Conservation (phyloP, 2,113 vertebrate species). For the Nothoprocta pentlandii region DNA sequence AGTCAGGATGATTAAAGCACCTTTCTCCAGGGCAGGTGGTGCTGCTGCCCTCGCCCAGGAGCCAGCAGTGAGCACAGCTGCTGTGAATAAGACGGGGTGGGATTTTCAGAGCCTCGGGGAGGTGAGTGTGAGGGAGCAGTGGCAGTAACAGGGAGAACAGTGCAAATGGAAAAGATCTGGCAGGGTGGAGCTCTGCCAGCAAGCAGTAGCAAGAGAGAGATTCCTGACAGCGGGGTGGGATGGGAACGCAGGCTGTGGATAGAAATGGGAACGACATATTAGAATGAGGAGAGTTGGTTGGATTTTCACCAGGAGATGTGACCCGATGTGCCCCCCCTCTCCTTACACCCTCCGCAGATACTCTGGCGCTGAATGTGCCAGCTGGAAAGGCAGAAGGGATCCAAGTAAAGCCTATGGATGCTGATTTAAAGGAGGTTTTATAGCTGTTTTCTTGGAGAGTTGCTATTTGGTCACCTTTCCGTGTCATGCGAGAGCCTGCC, state of each 20-base stretch:
- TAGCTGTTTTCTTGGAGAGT: not conserved
- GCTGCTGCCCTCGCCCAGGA: constrained; percentile 43
- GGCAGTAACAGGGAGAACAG: not conserved
- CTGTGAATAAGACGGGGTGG: constrained; percentile 35
- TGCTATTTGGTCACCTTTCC: not conserved
- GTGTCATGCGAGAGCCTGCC: not conserved
- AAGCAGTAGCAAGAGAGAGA: constrained; percentile 11
- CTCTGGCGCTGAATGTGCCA: not conserved
- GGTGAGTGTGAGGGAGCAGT: not conserved
- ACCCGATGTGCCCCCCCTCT: rapidly evolving
- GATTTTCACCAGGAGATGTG: not conserved
- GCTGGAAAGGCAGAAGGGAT: not conserved
- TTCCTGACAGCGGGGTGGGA: not conserved
- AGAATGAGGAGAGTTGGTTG: not conserved
- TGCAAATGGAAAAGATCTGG: constrained; percentile 31
- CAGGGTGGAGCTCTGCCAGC: constrained; percentile 35
- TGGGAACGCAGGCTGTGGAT: not conserved
- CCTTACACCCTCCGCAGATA: not conserved
- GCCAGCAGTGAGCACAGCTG: constrained; percentile 46
- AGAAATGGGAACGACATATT: not conserved
- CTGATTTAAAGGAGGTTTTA: not conserved
- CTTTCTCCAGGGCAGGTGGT: constrained; percentile 15
- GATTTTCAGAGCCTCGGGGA: constrained; percentile 39
- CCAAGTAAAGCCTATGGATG: not conserved
- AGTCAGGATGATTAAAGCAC: constrained; percentile 46